A percentile compares a stretch with the other conserved stretches of the same genome.
phyloP scores from a whole-genome alignment of 2,797 vertebrate genomes.

The Euthynnus affinis region DNA sequence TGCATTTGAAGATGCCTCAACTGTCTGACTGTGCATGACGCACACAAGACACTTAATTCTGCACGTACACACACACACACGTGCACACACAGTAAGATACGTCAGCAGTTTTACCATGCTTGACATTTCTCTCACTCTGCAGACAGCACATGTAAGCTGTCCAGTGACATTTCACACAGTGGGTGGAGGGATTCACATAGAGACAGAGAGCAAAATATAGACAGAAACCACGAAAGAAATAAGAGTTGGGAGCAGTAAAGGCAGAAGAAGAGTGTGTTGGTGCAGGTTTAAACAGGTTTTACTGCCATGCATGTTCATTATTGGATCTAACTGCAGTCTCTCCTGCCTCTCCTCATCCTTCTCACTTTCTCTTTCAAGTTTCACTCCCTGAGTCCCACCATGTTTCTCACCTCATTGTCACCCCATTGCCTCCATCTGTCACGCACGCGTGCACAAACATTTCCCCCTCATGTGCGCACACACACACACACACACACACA shows the following conservation, averaged over 20 bases:
- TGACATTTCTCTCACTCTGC: constrained; percentile 81
- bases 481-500: not conserved
- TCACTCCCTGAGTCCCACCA: constrained; percentile 53
- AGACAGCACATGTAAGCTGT: constrained; percentile 75
- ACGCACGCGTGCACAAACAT: constrained; percentile 16
- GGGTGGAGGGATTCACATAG: constrained; percentile 26
- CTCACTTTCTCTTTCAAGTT: constrained; percentile 47
- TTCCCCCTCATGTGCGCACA: not conserved
- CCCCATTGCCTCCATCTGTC: constrained; percentile 65
- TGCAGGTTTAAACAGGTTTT: constrained; percentile 26
- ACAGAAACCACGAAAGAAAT: constrained; percentile 8
- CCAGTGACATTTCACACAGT: constrained; percentile 81
- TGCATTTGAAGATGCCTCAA: not conserved
- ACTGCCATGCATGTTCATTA: constrained; percentile 4
- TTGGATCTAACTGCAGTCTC: constrained; percentile 15
- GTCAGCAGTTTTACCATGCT: constrained; percentile 71
- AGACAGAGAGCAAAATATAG: constrained; percentile 31
- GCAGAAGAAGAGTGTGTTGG: not conserved
- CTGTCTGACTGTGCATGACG: not conserved
- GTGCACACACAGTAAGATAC: constrained; percentile 25
- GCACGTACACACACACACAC: constrained; percentile 18
- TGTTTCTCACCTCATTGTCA: constrained; percentile 73
- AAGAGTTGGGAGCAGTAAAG: constrained; percentile 12
- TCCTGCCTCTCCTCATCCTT: constrained; percentile 35
- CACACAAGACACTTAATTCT: constrained; percentile 36